Evolutionary conservation across 1,140 invertebrate genomes (phyloP).

Genomic region (Leptinotarsa lineolata): DNA sequence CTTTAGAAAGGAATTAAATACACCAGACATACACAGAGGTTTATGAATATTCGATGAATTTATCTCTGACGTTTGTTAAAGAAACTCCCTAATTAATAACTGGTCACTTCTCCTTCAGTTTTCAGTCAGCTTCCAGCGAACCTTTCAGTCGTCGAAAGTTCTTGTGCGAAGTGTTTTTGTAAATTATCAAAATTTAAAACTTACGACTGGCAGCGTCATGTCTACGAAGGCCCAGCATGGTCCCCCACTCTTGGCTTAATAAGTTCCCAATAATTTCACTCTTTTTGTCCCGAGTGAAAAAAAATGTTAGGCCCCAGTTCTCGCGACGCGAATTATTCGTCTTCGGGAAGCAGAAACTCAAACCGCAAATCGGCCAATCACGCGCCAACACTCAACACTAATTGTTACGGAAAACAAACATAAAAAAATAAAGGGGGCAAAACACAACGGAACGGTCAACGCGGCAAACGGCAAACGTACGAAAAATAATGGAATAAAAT

Average conservation of each 20-base stretch:
- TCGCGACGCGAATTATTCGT: not conserved
- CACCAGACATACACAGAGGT: no score
- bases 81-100: no score
- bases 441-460: not conserved
- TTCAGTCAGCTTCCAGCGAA: no score
- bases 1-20: no score
- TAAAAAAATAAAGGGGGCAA: not conserved
- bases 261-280: constrained; percentile 11
- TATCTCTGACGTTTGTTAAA: no score
- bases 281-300: not conserved
- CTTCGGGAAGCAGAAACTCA: no score
- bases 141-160: no score
- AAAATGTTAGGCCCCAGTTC: not conserved
- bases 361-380: not conserved
- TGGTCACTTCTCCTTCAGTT: no score
- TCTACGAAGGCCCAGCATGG: not conserved
- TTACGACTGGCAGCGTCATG: constrained; percentile 5
- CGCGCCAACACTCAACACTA: not conserved
- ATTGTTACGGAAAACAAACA: not conserved
- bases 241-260: not conserved
- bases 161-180: no score
- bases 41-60: no score
- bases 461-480: not conserved
- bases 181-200: not conserved
- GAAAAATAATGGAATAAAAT: not conserved